Evolutionary conservation across 2,888 invertebrate genomes (phyloP).

Genomic region (Allacma fusca): DNA sequence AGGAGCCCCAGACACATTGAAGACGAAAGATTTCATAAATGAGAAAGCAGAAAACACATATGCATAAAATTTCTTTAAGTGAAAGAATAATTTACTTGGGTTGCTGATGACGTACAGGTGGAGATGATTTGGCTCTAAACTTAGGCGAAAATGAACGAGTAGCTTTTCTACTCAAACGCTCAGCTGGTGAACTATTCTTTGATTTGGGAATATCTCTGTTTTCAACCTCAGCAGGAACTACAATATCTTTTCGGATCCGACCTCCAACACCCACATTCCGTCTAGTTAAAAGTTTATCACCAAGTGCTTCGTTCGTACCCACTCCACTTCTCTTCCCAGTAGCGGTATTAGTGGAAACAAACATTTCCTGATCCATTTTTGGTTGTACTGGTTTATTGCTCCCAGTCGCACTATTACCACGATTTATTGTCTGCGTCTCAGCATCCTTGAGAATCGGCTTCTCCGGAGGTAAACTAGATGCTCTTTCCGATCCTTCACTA

Average conservation of each 20-base stretch:
- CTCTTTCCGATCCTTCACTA: slow-evolving; percentile 27
- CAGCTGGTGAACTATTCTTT: slow-evolving; percentile 20
- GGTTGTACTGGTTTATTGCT: slow-evolving; percentile 17
- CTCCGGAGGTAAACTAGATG: slow-evolving; percentile 31
- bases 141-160: slow-evolving; percentile 35
- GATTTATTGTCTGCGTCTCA: slow-evolving; percentile 36
- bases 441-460: slow-evolving; percentile 33
- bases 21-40: background rate
- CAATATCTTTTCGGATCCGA: slow-evolving; percentile 23
- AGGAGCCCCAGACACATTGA: background rate
- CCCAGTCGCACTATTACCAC: slow-evolving; percentile 3
- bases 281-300: slow-evolving; percentile 7
- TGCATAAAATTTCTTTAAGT: slow-evolving; percentile 3
- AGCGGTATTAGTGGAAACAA: slow-evolving; percentile 4
- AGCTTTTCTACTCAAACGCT: slow-evolving; percentile 18
- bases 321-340: background rate
- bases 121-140: slow-evolving; percentile 38
- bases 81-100: slow-evolving; percentile 18
- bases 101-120: slow-evolving; percentile 24
- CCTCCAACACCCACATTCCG: slow-evolving; percentile 18
- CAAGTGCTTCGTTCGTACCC: background rate
- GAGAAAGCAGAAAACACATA: background rate
- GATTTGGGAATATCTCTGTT: slow-evolving; percentile 24
- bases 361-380: slow-evolving; percentile 22
- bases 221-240: slow-evolving; percentile 18